Evolutionary conservation across 2,888 invertebrate species (phyloP).

Genomic region (Mythimna vitellina): DNA sequence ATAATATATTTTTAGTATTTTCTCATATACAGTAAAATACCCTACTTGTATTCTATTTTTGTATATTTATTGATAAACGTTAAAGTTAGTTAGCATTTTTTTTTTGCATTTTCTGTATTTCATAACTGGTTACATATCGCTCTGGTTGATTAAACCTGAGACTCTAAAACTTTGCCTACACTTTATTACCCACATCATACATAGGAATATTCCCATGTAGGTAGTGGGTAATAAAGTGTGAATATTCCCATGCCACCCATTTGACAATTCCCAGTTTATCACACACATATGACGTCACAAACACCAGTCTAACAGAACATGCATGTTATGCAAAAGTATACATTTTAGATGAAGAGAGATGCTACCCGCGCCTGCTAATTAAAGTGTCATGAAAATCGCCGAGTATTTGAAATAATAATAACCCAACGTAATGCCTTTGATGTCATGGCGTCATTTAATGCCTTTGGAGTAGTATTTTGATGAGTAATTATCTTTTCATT

Average conservation of each 20-base stretch:
- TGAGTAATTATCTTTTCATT: slow-evolving; percentile 60
- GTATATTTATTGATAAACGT: too few species aligned
- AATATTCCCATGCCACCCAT: slow-evolving; percentile 9
- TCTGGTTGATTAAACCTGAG: neutral
- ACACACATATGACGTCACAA: slow-evolving; percentile 32
- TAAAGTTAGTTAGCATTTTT: too few species aligned
- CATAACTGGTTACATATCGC: too few species aligned
- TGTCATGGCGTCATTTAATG: slow-evolving; percentile 53
- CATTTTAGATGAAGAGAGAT: slow-evolving; percentile 52
- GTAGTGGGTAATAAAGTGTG: too few species aligned
- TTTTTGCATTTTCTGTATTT: too few species aligned
- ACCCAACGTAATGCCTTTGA: slow-evolving; percentile 47
- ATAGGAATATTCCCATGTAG: neutral
- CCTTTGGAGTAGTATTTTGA: slow-evolving; percentile 51
- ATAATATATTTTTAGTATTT: too few species aligned
- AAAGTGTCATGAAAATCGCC: slow-evolving; percentile 57
- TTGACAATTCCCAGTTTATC: slow-evolving; percentile 36
- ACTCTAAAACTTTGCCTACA: neutral
- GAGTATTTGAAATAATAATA: slow-evolving; percentile 61
- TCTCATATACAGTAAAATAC: too few species aligned
- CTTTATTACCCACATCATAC: neutral
- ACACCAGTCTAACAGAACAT: slow-evolving; percentile 35
- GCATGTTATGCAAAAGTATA: slow-evolving; percentile 59
- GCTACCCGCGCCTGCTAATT: slow-evolving; percentile 51
- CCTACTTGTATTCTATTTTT: neutral